Evolutionary conservation across 2,888 invertebrate genomes (phyloP), one percentile per base, ranked within the genome.

Genomic region (Melieria omissa): DNA sequence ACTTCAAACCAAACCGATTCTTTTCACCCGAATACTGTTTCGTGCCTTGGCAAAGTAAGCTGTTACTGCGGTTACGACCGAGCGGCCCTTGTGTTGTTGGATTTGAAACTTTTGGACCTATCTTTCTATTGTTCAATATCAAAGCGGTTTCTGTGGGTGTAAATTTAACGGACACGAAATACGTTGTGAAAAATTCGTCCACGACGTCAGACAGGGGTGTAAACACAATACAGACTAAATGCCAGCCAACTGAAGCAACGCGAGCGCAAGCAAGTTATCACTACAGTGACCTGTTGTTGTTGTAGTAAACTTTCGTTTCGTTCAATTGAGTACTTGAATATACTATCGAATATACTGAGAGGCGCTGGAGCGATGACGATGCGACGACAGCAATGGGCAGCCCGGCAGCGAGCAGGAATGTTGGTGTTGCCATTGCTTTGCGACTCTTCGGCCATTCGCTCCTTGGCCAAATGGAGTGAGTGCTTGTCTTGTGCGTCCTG

Each of bases 221-320:
- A 83, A 83, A 83, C 82, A 83, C 83, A 83, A 84, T 83, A 83
- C 80, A 82, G 82, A 84, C 84, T 83, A 81, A 82, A 80, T 76
- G 72, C 72, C 61, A 49, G 49, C 9, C 9, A 49, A 49, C 9
- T 9, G 58, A 16, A 58, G 58, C n/a, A 58, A 58, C 42, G 42
- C 16, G 42, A 58, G 58, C 58, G 42, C 45, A 45, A 55, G 57
- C 63, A 55, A 68, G 64, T 71, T 71, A 65, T 69, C 69, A 71
- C 65, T 65, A 67, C 63, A 63, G 66, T 47, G 47, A 47, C 8
- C 57, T 71, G 58, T 58, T 60, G 60, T 71, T 66, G 14, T 54
- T 63, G 10, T 46, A 29, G 16, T 29, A 65, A 66, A 52, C 42
- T 66, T 58, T 61, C 47, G 57, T 64, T 58, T 68, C 52, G 55